Evolutionary conservation across 2,113 vertebrate genomes (phyloP).

Genomic region (Cochlearius cochlearius): DNA sequence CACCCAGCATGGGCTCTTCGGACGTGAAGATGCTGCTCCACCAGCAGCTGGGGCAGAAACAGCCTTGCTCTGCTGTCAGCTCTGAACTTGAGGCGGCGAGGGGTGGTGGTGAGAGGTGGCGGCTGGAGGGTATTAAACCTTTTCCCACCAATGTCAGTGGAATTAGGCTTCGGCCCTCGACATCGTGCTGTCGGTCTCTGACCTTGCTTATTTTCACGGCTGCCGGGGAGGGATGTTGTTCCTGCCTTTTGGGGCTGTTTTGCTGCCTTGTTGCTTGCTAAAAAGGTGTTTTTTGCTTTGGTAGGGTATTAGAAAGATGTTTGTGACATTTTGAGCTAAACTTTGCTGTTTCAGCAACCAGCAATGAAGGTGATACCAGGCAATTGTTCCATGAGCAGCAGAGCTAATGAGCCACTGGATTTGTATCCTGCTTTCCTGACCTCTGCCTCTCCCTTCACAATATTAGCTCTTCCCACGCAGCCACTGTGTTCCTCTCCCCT

Average conservation of each 20-base stretch:
- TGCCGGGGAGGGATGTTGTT: neutral
- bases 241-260: neutral
- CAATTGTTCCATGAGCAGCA: neutral
- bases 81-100: neutral
- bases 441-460: neutral
- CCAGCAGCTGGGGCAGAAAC: neutral
- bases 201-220: neutral
- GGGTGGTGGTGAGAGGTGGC: neutral
- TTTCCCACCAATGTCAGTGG: neutral
- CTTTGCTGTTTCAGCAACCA: slow-evolving; percentile 39
- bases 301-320: neutral
- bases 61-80: neutral
- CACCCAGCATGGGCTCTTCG: neutral
- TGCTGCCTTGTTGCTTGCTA: neutral
- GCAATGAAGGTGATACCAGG: neutral
- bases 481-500: neutral
- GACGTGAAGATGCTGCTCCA: neutral
- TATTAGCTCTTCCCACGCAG: neutral
- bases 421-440: neutral
- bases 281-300: neutral
- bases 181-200: neutral
- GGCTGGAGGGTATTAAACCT: neutral
- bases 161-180: neutral
- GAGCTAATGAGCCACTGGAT: slow-evolving; percentile 35
- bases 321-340: slow-evolving; percentile 15